Evolutionary conservation across 2,797 vertebrate genomes (phyloP).

Genomic region (Euphonia xanthogaster): DNA sequence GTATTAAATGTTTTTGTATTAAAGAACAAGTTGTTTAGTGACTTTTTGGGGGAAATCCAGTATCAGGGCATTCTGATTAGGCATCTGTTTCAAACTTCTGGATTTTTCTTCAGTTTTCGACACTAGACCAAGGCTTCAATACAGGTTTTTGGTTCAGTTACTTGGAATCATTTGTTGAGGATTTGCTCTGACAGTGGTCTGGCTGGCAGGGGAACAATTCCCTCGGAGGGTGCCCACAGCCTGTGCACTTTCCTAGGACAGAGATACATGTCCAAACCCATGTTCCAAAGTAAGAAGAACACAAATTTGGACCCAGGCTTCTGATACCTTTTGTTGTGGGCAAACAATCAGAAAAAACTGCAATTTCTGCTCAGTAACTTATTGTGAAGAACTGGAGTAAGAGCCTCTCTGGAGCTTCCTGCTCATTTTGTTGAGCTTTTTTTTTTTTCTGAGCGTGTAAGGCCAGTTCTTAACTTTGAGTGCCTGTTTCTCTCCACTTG

Average conservation of each 20-base stretch:
- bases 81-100: background rate
- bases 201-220: background rate
- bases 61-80: background rate
- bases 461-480: background rate
- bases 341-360: background rate
- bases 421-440: background rate
- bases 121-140: background rate
- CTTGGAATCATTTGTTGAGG: background rate
- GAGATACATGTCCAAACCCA: background rate
- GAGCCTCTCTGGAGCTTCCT: background rate
- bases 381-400: background rate
- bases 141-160: background rate
- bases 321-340: background rate
- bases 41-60: background rate
- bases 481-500: background rate
- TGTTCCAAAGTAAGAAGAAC: background rate
- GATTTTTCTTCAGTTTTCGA: background rate
- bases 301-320: background rate
- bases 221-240: background rate
- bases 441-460: background rate
- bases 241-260: accelerated
- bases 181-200: background rate
- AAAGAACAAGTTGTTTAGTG: background rate
- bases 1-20: background rate
- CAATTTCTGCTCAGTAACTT: background rate